Evolutionary conservation across 2,113 vertebrate genomes (phyloP).

Genomic region (Sander lucioperca): DNA sequence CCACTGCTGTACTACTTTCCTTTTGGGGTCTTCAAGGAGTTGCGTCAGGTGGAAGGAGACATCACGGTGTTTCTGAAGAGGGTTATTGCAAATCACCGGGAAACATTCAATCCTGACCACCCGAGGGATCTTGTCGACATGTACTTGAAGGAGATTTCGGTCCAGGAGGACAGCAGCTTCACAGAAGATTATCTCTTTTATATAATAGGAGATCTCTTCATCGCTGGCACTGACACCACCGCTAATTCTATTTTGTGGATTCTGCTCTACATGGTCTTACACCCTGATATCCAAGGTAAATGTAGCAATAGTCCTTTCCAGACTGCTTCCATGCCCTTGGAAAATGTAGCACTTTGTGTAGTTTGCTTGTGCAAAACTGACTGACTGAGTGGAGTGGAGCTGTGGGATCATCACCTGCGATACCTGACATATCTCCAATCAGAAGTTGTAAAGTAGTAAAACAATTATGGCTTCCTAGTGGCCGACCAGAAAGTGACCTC

Average conservation of each 20-base stretch:
- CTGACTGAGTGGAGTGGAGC: not conserved
- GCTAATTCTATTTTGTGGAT: constrained; percentile 96
- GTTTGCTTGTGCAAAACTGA: not conserved
- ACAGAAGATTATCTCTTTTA: constrained; percentile 95
- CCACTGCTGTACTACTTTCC: constrained; percentile 93
- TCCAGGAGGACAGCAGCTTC: constrained; percentile 86
- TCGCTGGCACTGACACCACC: constrained; percentile 97
- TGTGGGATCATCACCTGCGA: not conserved
- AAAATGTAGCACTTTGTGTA: not conserved
- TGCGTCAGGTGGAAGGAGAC: constrained; percentile 90
- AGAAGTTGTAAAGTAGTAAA: not conserved
- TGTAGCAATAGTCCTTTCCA: not conserved
- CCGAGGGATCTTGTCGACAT: constrained; percentile 96
- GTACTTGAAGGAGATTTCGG: constrained; percentile 90
- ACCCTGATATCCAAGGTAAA: constrained; percentile 92
- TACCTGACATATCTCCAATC: not conserved
- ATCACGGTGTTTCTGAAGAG: constrained; percentile 91
- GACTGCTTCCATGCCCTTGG: not conserved
- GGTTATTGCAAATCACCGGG: constrained; percentile 89
- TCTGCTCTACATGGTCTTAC: constrained; percentile 92
- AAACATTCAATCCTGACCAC: constrained; percentile 85
- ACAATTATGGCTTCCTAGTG: not conserved
- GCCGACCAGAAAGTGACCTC: not conserved
- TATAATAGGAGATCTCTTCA: constrained; percentile 95
- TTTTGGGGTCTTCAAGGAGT: constrained; percentile 89